These are phyloP conservation scores for Calyptomena viridis DNA, from an alignment of 2,113 vertebrate genomes.

Conservation along the genomic window DNA sequence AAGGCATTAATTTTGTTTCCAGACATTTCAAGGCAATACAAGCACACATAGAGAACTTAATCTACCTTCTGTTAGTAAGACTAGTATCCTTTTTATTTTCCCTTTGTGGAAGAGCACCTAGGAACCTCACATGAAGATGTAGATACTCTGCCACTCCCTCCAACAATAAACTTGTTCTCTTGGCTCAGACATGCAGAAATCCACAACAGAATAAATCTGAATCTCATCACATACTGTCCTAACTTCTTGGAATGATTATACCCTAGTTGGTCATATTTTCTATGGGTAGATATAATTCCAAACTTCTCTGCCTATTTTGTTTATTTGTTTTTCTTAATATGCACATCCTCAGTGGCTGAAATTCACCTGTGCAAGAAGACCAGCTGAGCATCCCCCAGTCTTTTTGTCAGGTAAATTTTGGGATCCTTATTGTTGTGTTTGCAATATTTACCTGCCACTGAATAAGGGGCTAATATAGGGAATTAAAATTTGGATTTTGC, in stretches of 20 bases:
- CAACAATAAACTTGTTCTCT: not conserved
- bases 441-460: not conserved
- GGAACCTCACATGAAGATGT: not conserved
- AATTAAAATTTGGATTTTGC: not conserved
- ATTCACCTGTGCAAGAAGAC: not conserved
- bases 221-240: not conserved
- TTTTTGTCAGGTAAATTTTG: not conserved
- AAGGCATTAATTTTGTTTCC: conserved; percentile 22
- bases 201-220: not conserved
- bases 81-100: not conserved
- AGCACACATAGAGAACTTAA: conserved; percentile 29
- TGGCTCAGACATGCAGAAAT: not conserved
- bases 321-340: not conserved
- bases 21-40: not conserved
- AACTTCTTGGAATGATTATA: not conserved
- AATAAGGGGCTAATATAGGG: accelerated
- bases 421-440: not conserved
- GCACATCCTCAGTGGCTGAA: not conserved
- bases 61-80: not conserved
- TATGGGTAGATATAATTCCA: not conserved
- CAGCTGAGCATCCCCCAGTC: not conserved
- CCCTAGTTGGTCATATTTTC: not conserved
- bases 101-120: not conserved
- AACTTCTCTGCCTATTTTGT: not conserved
- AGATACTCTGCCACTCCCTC: not conserved